These are phyloP conservation scores for Olivierus martensii DNA, from an alignment of 1,140 invertebrate species.

Conservation along the genomic window DNA sequence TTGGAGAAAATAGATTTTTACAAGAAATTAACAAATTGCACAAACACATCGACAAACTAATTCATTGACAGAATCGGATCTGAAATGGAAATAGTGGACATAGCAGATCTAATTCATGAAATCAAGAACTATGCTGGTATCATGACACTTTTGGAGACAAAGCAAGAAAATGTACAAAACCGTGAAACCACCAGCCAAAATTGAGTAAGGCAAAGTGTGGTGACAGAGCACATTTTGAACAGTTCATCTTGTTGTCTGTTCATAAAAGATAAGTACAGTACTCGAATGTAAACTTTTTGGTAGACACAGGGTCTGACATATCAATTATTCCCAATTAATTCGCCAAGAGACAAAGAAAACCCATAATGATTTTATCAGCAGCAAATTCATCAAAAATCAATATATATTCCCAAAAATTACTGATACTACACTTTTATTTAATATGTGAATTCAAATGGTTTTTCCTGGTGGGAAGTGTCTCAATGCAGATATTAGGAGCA, in stretches of 20 bases:
- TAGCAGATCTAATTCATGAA: too few species aligned
- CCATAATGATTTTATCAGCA: background rate
- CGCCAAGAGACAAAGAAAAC: background rate
- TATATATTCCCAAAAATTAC: background rate
- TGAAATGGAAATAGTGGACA: too few species aligned
- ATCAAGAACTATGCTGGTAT: slow-evolving; percentile 6
- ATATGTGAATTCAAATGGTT: background rate
- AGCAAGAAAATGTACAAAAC: slow-evolving; percentile 4
- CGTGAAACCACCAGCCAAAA: background rate
- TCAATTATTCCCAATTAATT: slow-evolving; percentile 2
- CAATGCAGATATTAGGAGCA: slow-evolving; percentile 7
- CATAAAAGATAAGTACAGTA: slow-evolving; percentile 1
- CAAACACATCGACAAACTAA: too few species aligned
- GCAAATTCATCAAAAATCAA: slow-evolving; percentile 8
- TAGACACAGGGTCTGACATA: slow-evolving; percentile 10
- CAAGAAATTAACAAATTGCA: too few species aligned
- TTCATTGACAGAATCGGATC: too few species aligned
- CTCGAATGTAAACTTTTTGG: slow-evolving; percentile 2
- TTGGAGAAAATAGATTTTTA: too few species aligned
- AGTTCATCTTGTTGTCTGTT: slow-evolving; percentile 10
- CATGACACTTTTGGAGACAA: slow-evolving; percentile 9
- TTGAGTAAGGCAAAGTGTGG: background rate
- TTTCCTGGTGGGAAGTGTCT: slow-evolving; percentile 1
- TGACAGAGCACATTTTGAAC: background rate
- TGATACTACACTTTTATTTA: slow-evolving; percentile 6